Conservation (phyloP, 2,113 vertebrate species). For the Eptesicus fuscus region DNA sequence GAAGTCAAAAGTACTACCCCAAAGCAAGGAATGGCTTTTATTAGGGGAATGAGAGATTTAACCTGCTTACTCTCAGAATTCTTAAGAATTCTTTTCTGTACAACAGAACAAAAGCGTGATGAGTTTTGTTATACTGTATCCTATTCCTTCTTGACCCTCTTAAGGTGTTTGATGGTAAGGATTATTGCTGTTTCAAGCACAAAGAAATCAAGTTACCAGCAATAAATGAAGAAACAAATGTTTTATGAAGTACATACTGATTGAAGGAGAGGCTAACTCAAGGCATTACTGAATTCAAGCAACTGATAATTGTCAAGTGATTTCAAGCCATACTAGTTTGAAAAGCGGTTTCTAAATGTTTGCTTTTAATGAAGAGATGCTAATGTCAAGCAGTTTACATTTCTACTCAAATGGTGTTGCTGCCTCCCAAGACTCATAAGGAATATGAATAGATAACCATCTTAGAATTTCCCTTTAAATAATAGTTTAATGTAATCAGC, state of each 20-base stretch:
- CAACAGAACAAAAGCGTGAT: not conserved
- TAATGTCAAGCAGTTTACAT: not conserved
- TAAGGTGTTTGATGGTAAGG: not conserved
- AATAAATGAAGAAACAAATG: not conserved
- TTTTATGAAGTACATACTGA: not conserved
- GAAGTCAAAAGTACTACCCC: not conserved
- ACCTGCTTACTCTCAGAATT: not conserved
- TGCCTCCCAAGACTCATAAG: not conserved
- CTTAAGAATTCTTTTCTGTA: not conserved
- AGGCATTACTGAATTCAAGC: not conserved
- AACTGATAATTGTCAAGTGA: not conserved
- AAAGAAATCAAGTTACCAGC: not conserved
- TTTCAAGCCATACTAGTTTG: not conserved
- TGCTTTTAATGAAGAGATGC: not conserved
- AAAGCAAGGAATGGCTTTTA: not conserved
- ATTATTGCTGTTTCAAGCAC: not conserved
- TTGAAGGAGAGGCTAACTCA: not conserved
- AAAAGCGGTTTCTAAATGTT: not conserved
- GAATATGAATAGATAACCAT: not conserved
- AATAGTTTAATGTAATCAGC: not conserved
- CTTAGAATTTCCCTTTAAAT: slow-evolving; percentile 18
- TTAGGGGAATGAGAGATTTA: not conserved
- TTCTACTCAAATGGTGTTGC: not conserved
- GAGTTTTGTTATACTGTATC: not conserved
- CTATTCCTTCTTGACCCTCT: not conserved